Percentiles rank a stretch among this genome's conserved stretches.
Evolutionary conservation across 2,888 invertebrate genomes (phyloP).

Genomic region (Agrotis puta): DNA sequence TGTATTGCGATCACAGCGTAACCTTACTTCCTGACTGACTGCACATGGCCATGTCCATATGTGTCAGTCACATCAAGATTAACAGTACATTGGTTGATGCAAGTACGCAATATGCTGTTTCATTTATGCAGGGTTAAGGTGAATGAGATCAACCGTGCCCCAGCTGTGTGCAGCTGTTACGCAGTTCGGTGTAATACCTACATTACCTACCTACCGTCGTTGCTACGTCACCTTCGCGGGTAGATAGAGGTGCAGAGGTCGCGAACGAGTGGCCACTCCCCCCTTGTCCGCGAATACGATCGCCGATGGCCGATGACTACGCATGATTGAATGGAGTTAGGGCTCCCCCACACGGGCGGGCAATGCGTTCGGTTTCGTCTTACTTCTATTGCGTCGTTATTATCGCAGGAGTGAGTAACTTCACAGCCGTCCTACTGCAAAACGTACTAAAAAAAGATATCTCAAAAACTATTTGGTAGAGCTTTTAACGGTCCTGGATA

Average conservation of each 20-base stretch:
- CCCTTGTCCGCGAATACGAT: conserved; percentile 32
- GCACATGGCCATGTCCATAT: background rate
- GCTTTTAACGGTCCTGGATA: too few species aligned
- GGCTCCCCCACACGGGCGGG: too few species aligned
- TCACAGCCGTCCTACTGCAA: too few species aligned
- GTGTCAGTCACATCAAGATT: background rate
- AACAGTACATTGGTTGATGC: conserved; percentile 26
- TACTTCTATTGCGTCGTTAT: too few species aligned
- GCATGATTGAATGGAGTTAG: conserved; percentile 18
- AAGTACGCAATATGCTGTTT: conserved; percentile 21
- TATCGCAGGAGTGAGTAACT: too few species aligned
- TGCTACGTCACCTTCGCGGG: conserved; percentile 38
- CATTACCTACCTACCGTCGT: background rate
- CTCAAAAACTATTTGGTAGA: too few species aligned
- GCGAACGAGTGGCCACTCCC: conserved; percentile 45
- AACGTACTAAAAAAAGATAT: too few species aligned
- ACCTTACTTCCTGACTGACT: conserved; percentile 6
- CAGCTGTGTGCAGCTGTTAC: conserved; percentile 1
- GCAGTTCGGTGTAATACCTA: conserved; percentile 17
- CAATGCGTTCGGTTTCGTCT: too few species aligned
- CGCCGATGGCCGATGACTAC: conserved; percentile 23
- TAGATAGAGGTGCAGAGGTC: conserved; percentile 35
- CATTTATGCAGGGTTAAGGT: conserved; percentile 46
- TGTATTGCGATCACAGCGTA: background rate
- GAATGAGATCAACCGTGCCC: conserved; percentile 29